Base-by-base conservation (phyloP, 2,797 vertebrate species). In the Sphenodon punctatus region DNA sequence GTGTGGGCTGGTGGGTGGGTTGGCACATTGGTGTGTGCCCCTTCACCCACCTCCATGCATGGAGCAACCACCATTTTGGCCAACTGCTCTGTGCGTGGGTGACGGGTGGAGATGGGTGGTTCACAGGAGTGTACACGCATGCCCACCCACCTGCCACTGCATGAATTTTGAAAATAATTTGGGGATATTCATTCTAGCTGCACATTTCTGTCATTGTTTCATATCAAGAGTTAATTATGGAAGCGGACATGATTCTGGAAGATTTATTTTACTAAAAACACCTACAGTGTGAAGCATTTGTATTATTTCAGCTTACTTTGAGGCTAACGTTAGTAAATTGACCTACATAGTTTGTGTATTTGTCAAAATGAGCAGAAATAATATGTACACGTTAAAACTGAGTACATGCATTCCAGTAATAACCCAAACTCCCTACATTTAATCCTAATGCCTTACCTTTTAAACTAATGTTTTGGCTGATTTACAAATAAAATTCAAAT, bases 111-210 rank as follows among this genome's bases (percentile, higher is more conserved):
- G n/a, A n/a, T n/a, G n/a, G n/a, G n/a, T n/a, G n/a, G n/a, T n/a
- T n/a, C n/a, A n/a, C n/a, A n/a, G n/a, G n/a, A n/a, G n/a, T n/a
- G n/a, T n/a, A n/a, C n/a, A n/a, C n/a, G n/a, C n/a, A n/a, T n/a
- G n/a, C n/a, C n/a, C n/a, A n/a, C n/a, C n/a, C n/a, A n/a, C n/a
- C n/a, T n/a, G n/a, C n/a, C n/a, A n/a, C n/a, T n/a, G n/a, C n/a
- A n/a, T n/a, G 55, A 71, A 78, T 75, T 79, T 85, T 72, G 80
- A 91, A 81, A 91, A 87, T 86, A 85, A 87, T 88, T 84, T 86
- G 82, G 73, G 79, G 73, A 55, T 63, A 70, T 90, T 86, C 53
- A 82, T 65, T 89, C 81, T 82, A 73, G 84, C 78, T 75, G 55
- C 65, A 34, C 39, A 63, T 89, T 79, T 84, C 51, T 78, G 90